A percentile compares a stretch with the other conserved stretches of the same genome.
phyloP scores from a whole-genome alignment of 1,140 invertebrate species.

The Condylostylus longicornis region DNA sequence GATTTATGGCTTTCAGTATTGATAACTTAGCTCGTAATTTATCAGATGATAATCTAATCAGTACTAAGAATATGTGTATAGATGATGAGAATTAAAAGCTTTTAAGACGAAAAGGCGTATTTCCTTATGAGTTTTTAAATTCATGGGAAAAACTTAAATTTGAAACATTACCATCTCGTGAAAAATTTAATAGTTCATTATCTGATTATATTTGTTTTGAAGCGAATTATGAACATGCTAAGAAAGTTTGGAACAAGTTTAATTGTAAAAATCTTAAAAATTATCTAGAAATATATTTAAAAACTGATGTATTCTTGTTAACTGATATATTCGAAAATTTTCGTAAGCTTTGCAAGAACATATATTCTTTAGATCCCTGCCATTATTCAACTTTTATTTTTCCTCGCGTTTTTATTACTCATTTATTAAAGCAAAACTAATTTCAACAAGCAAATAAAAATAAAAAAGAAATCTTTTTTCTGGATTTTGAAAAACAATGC shows the following conservation, averaged over 20 bases:
- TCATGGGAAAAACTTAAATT: slow-evolving; percentile 20
- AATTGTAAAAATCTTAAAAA: slow-evolving; percentile 25
- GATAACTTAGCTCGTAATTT: slow-evolving; percentile 12
- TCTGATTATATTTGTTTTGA: slow-evolving; percentile 14
- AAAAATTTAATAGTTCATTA: slow-evolving; percentile 26
- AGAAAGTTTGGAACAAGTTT: slow-evolving; percentile 32
- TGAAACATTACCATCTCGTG: slow-evolving; percentile 15
- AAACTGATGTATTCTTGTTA: slow-evolving; percentile 28
- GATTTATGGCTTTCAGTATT: slow-evolving; percentile 17
- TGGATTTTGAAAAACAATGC: too few relatives aligned
- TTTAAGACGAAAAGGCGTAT: slow-evolving; percentile 21
- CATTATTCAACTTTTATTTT: slow-evolving; percentile 30
- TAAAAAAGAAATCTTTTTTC: too few relatives aligned
- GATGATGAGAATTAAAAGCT: slow-evolving; percentile 15
- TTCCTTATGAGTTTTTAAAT: slow-evolving; percentile 24
- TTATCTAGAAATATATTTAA: slow-evolving; percentile 33
- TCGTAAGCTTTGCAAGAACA: slow-evolving; percentile 17
- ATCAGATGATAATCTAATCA: slow-evolving; percentile 20
- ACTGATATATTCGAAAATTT: slow-evolving; percentile 37
- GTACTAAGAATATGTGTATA: slow-evolving; percentile 10
- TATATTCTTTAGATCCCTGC: slow-evolving; percentile 21
- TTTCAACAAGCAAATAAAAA: too few relatives aligned
- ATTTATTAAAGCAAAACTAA: too few relatives aligned
- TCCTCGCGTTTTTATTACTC: too few relatives aligned
- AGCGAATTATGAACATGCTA: slow-evolving; percentile 31